phyloP scores from a whole-genome alignment of 2,888 invertebrate genomes.

The Seira ritae region DNA sequence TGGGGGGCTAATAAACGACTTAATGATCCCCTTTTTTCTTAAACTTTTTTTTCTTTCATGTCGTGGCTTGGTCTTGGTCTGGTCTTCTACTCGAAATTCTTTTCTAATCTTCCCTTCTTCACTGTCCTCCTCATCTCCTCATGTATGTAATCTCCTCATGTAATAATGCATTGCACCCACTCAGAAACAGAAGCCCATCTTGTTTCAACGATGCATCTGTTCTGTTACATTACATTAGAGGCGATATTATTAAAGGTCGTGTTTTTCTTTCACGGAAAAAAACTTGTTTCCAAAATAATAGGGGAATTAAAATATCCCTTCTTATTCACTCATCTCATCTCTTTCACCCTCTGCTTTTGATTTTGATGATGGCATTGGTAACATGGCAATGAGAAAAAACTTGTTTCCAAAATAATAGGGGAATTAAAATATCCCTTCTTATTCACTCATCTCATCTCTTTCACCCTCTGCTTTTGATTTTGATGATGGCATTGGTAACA shows the following conservation, averaged over 20 bases:
- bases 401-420: constrained; percentile 59
- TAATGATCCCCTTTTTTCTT: constrained; percentile 50
- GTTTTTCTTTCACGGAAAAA: constrained; percentile 18
- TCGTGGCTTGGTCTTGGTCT: constrained; percentile 34
- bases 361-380: too few species aligned
- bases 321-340: not conserved
- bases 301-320: constrained; percentile 49
- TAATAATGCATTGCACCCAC: not conserved
- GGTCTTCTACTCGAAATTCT: not conserved
- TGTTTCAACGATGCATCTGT: not conserved
- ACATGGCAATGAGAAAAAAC: constrained; percentile 36
- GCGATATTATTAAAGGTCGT: not conserved
- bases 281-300: constrained; percentile 60
- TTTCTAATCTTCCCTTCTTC: constrained; percentile 1
- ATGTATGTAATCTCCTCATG: too few species aligned
- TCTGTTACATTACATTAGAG: not conserved
- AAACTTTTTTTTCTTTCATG: too few species aligned
- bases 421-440: constrained; percentile 46
- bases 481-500: too few species aligned
- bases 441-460: not conserved
- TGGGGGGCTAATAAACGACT: constrained; percentile 58
- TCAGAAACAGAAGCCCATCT: not conserved
- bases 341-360: too few species aligned
- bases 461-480: too few species aligned
- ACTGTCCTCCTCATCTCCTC: not conserved